Conservation (phyloP, 2,113 vertebrate species). For the Patagioenas fasciata region DNA sequence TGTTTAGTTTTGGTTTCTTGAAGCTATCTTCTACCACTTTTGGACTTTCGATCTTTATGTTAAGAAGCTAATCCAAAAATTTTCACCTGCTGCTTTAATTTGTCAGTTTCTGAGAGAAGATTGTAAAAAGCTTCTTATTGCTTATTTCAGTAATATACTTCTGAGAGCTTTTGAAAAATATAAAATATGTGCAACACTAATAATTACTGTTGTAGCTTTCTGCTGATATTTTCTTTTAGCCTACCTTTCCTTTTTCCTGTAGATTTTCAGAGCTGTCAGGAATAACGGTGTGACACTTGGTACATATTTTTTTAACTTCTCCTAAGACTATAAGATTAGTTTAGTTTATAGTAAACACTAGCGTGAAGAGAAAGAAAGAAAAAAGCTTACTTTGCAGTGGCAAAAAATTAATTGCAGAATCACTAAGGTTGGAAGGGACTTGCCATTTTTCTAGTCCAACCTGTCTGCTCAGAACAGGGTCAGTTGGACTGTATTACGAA, state of each 20-base stretch:
- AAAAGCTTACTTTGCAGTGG: not conserved
- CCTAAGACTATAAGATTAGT: not conserved
- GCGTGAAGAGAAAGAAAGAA: not conserved
- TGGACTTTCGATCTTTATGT: not conserved
- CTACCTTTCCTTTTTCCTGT: not conserved
- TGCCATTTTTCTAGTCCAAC: not conserved
- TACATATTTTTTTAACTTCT: not conserved
- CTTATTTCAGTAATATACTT: not conserved
- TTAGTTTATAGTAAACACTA: not conserved
- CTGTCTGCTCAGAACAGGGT: not conserved
- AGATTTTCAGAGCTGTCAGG: not conserved
- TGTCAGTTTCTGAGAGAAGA: not conserved
- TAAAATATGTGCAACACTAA: not conserved
- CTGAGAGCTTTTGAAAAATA: not conserved
- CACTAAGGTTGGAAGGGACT: not conserved
- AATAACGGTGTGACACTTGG: not conserved
- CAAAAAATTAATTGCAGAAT: not conserved
- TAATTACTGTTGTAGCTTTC: not conserved
- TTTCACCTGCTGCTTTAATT: not conserved
- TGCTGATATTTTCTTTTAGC: not conserved
- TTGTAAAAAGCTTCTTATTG: not conserved
- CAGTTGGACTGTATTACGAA: not conserved
- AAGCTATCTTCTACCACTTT: not conserved
- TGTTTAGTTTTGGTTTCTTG: not conserved
- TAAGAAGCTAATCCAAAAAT: no score